A percentile compares a stretch with the other conserved stretches of the same genome.
phyloP scores from a whole-genome alignment of 1,140 invertebrate species.

The Manduca sexta region DNA sequence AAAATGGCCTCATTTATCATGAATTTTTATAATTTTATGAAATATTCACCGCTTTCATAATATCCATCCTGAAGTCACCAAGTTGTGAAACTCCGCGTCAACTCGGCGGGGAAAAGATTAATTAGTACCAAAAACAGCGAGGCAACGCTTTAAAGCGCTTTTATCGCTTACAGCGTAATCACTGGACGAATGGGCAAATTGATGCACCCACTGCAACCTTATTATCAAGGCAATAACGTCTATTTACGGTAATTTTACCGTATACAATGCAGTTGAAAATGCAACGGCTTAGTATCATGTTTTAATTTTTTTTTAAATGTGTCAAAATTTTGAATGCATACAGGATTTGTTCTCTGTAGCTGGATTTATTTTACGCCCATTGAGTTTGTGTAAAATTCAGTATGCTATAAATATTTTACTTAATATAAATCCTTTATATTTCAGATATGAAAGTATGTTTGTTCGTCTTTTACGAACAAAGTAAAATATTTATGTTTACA shows the following conservation, averaged over 20 bases:
- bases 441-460: too few relatives aligned
- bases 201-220: background rate
- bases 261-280: too few relatives aligned
- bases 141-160: slow-evolving; percentile 50
- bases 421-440: too few relatives aligned
- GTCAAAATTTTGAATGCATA: background rate
- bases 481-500: too few relatives aligned
- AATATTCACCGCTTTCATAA: too few relatives aligned
- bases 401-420: too few relatives aligned
- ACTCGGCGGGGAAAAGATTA: slow-evolving; percentile 51
- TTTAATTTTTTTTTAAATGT: slow-evolving; percentile 5
- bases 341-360: too few relatives aligned
- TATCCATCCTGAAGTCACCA: too few relatives aligned
- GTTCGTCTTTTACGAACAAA: too few relatives aligned
- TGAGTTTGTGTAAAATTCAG: background rate
- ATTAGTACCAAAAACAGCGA: slow-evolving; percentile 60
- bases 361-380: background rate
- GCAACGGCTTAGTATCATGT: background rate
- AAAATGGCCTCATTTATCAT: too few relatives aligned
- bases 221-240: background rate
- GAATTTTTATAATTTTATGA: too few relatives aligned
- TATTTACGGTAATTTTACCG: background rate
- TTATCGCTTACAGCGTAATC: slow-evolving; percentile 15
- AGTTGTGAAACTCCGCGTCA: background rate
- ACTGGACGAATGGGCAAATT: slow-evolving; percentile 2